Percentiles rank a stretch among this genome's conserved stretches.
Evolutionary conservation across 23 tunicate genomes (phyloP).

Genomic region (Styela plicata): DNA sequence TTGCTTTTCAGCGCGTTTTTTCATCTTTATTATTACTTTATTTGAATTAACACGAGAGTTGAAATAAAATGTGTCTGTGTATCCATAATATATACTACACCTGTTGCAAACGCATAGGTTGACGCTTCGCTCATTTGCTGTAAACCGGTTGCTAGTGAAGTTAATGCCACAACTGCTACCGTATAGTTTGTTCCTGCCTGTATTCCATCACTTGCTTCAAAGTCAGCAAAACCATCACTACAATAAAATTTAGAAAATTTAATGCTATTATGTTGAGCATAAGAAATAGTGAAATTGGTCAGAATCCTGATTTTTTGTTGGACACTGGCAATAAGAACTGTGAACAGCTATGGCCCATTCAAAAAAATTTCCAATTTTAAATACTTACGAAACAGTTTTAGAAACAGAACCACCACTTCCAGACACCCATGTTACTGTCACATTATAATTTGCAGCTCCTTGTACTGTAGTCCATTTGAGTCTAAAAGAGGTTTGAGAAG

Average conservation of each 20-base stretch:
- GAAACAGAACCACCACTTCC: neutral
- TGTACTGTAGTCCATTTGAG: constrained; percentile 8
- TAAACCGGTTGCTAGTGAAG: neutral
- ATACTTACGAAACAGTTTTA: neutral
- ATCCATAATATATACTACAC: too few species aligned
- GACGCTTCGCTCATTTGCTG: constrained; percentile 14
- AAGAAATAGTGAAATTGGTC: too few species aligned
- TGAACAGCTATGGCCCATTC: too few species aligned
- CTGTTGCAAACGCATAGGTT: neutral
- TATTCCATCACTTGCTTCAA: constrained; percentile 1
- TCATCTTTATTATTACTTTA: too few species aligned
- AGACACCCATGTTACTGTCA: neutral
- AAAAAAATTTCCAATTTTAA: too few species aligned
- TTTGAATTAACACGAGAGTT: too few species aligned
- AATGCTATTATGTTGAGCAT: too few species aligned
- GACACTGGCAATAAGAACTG: too few species aligned
- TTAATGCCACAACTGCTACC: constrained; percentile 15
- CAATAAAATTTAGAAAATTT: too few species aligned
- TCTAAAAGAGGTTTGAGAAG: constrained; percentile 5
- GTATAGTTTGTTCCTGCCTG: constrained; percentile 9
- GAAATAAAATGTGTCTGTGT: too few species aligned
- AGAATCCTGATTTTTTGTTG: too few species aligned
- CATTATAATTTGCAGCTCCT: constrained; percentile 11
- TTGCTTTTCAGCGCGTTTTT: too few species aligned
- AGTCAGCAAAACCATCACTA: neutral